phyloP scores from a whole-genome alignment of 2,888 invertebrate species.

The Lasioglossum pauxillum region DNA sequence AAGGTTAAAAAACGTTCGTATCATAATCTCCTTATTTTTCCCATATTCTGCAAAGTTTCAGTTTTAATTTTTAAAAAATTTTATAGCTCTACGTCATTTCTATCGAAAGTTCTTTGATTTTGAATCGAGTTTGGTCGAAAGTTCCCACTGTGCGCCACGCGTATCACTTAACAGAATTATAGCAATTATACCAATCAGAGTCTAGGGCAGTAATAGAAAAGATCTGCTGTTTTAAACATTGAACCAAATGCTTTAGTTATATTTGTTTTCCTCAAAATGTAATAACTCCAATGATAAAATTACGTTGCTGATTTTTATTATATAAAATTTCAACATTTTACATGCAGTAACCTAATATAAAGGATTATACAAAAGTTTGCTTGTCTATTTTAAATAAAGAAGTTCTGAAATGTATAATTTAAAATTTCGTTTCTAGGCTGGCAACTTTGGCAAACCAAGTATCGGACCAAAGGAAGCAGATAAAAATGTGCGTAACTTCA shows the following conservation, averaged over 20 bases:
- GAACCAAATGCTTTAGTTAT: too few relatives aligned
- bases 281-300: not conserved
- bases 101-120: too few relatives aligned
- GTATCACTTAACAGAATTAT: not conserved
- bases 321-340: not conserved
- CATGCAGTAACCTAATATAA: not conserved
- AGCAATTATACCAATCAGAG: not conserved
- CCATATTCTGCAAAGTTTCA: too few relatives aligned
- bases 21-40: too few relatives aligned
- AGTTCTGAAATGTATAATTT: not conserved
- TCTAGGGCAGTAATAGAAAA: too few relatives aligned
- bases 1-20: too few relatives aligned
- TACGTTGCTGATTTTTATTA: not conserved
- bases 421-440: constrained; percentile 85
- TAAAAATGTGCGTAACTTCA: constrained; percentile 96
- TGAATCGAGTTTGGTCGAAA: too few relatives aligned
- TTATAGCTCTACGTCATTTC: too few relatives aligned
- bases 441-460: constrained; percentile 92
- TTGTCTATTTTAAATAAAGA: not conserved
- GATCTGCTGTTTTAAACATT: too few relatives aligned
- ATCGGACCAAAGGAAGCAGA: constrained; percentile 99
- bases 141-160: too few relatives aligned
- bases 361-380: not conserved
- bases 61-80: too few relatives aligned
- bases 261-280: not conserved